Conservation (phyloP, 1,140 invertebrate genomes). For the Drosophila micromelanica region DNA sequence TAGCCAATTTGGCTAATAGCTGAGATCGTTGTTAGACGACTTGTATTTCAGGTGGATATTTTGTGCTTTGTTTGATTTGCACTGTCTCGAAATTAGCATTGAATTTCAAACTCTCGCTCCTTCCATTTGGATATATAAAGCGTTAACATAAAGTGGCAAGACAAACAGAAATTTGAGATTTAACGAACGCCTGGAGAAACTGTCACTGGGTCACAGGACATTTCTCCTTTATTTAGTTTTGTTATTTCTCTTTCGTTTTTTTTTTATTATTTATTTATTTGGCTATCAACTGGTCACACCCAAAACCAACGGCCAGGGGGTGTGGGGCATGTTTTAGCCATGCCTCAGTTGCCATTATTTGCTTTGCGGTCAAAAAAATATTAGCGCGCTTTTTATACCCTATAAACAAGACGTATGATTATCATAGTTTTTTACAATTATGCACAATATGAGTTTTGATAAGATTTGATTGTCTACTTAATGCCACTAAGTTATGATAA, state of each 20-base stretch:
- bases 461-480: not conserved
- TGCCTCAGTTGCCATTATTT: constrained; percentile 12
- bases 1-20: constrained; percentile 72
- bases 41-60: constrained; percentile 13
- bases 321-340: not conserved
- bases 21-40: not conserved
- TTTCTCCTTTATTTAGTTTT: not conserved
- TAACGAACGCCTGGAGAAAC: constrained; percentile 39
- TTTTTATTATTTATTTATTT: not conserved
- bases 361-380: constrained; percentile 42
- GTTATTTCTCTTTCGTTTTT: no score
- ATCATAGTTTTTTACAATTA: no score
- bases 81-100: constrained; percentile 72
- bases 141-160: not conserved
- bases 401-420: not conserved
- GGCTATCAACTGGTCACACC: constrained; percentile 40
- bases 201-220: constrained; percentile 21
- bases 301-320: not conserved
- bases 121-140: not conserved
- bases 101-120: constrained; percentile 42
- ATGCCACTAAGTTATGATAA: not conserved
- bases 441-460: not conserved
- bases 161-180: constrained; percentile 72
- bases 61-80: constrained; percentile 59
- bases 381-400: constrained; percentile 41